phyloP scores from a whole-genome alignment of 2,888 invertebrate species.

The Lysandra bellargus region DNA sequence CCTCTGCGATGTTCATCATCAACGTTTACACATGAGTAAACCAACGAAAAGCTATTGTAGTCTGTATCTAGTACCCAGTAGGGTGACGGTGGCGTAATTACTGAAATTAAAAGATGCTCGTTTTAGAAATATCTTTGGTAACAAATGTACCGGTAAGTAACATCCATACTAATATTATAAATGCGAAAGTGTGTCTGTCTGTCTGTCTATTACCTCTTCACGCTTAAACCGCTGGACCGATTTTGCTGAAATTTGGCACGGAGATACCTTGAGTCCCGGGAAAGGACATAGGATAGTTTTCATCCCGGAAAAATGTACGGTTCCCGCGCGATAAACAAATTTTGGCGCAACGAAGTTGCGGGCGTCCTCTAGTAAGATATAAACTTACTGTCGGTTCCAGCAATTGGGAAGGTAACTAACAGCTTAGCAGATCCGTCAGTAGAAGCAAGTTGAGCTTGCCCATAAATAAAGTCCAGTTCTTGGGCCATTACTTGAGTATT shows the following conservation, averaged over 20 bases:
- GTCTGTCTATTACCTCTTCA: too few species aligned
- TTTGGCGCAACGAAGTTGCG: too few species aligned
- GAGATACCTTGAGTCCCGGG: too few species aligned
- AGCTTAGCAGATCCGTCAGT: conserved; percentile 58
- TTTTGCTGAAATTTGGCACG: too few species aligned
- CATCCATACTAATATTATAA: too few species aligned
- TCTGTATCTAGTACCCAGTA: conserved; percentile 85
- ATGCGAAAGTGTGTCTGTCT: too few species aligned
- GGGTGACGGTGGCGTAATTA: conserved; percentile 45
- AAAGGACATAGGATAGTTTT: too few species aligned
- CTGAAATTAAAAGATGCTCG: conserved; percentile 48
- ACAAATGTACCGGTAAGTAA: not conserved
- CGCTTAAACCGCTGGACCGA: too few species aligned
- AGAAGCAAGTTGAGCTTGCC: conserved; percentile 51
- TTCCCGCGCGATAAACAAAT: too few species aligned
- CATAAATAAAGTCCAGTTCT: conserved; percentile 53
- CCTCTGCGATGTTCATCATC: conserved; percentile 56
- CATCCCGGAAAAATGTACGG: too few species aligned
- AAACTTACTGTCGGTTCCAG: conserved; percentile 53
- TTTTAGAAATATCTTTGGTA: not conserved
- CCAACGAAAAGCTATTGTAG: conserved; percentile 82
- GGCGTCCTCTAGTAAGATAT: not conserved
- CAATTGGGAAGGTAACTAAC: conserved; percentile 55
- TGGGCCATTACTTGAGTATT: conserved; percentile 63
- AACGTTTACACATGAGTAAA: conserved; percentile 83